phyloP scores from a whole-genome alignment of 1,140 invertebrate species.

The Microplitis mediator region DNA sequence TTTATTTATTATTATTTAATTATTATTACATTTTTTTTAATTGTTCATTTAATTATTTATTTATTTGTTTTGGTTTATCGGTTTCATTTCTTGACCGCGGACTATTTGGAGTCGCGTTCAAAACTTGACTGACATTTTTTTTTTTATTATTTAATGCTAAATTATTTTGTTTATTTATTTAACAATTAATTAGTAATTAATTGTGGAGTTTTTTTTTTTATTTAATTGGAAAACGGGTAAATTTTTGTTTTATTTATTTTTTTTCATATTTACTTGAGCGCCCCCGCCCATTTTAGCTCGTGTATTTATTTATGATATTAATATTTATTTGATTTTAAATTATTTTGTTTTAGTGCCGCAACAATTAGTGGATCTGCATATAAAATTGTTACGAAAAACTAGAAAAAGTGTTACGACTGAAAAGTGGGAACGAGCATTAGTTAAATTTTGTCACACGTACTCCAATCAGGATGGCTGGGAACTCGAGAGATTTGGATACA shows the following conservation, averaged over 20 bases:
- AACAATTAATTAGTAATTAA: too few relatives aligned
- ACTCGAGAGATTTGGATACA: constrained; percentile 94
- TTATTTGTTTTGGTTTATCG: background rate
- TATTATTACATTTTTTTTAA: background rate
- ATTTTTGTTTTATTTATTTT: too few relatives aligned
- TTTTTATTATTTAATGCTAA: too few relatives aligned
- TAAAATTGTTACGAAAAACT: constrained; percentile 86
- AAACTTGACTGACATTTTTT: too few relatives aligned
- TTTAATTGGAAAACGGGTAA: too few relatives aligned
- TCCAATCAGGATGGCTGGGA: constrained; percentile 94
- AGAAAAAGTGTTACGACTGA: constrained; percentile 83
- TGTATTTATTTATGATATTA: too few relatives aligned
- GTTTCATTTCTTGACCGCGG: constrained; percentile 53
- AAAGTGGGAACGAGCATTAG: constrained; percentile 87
- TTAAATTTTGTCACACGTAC: constrained; percentile 90
- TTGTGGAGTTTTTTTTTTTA: too few relatives aligned
- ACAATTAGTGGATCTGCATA: constrained; percentile 82
- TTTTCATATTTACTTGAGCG: too few relatives aligned
- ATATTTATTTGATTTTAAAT: background rate
- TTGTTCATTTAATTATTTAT: background rate
- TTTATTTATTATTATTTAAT: background rate
- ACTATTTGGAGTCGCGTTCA: too few relatives aligned
- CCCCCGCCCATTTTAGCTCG: too few relatives aligned
- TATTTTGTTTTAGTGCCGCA: constrained; percentile 73
- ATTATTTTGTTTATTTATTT: too few relatives aligned